phyloP scores from a whole-genome alignment of 2,888 invertebrate species.

The Rhorus exstirpatorius region DNA sequence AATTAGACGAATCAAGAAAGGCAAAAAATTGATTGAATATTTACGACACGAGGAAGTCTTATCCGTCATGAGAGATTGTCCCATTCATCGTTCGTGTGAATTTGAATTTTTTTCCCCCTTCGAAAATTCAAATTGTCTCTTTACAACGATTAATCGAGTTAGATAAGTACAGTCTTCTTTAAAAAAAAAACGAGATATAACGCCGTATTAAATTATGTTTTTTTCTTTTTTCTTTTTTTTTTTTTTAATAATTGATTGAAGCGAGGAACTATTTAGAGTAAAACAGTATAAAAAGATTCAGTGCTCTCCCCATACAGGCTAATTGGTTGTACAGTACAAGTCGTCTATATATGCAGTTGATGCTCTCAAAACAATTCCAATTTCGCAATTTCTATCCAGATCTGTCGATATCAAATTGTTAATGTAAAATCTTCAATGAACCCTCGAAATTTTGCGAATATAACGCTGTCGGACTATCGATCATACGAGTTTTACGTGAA shows the following conservation, averaged over 20 bases:
- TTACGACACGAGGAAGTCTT: conserved; percentile 17
- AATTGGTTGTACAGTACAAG: conserved; percentile 75
- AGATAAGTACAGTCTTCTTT: conserved; percentile 75
- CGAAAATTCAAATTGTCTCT: conserved; percentile 12
- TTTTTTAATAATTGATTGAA: conserved; percentile 50
- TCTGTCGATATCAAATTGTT: too few relatives aligned
- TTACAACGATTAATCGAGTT: conserved; percentile 51
- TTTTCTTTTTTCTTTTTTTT: conserved; percentile 29
- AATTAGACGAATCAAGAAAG: background rate
- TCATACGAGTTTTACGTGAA: too few relatives aligned
- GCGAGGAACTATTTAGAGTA: conserved; percentile 72
- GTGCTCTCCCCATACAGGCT: conserved; percentile 75
- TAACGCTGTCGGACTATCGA: too few relatives aligned
- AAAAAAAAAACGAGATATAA: conserved; percentile 61
- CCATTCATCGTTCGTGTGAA: conserved; percentile 9
- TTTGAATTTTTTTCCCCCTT: background rate
- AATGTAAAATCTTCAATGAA: too few relatives aligned
- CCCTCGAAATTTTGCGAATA: too few relatives aligned
- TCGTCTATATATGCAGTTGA: conserved; percentile 40
- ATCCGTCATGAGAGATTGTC: conserved; percentile 29
- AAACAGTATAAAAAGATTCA: conserved; percentile 79
- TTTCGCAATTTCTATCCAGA: too few relatives aligned
- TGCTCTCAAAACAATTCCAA: too few relatives aligned
- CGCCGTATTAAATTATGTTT: too few relatives aligned
- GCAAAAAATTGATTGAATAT: conserved; percentile 1